Evolutionary conservation across 2,797 vertebrate genomes (phyloP).

Genomic region (Schizothorax lantsangensis): DNA sequence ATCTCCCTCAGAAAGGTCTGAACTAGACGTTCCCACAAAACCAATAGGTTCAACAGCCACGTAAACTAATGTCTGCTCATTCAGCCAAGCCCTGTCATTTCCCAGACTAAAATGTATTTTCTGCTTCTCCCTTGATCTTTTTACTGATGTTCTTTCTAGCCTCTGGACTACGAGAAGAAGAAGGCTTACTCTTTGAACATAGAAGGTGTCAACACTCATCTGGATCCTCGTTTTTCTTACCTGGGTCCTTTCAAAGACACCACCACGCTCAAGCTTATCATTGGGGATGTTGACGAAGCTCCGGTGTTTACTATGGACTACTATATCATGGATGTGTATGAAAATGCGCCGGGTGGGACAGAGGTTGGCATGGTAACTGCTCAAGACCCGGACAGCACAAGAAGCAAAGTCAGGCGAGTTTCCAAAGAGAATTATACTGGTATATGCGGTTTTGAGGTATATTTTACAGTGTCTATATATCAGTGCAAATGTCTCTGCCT

Average conservation of each 20-base stretch:
- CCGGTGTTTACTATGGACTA: conserved; percentile 88
- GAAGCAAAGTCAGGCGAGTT: conserved; percentile 85
- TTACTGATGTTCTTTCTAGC: conserved; percentile 71
- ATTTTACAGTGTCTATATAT: not conserved
- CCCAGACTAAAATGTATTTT: not conserved
- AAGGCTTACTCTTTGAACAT: conserved; percentile 90
- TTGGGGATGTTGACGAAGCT: conserved; percentile 91
- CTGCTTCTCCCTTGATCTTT: conserved; percentile 22
- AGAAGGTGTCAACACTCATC: conserved; percentile 87
- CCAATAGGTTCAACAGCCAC: not conserved
- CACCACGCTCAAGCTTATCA: conserved; percentile 89
- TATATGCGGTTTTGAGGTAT: not conserved
- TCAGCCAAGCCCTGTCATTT: not conserved
- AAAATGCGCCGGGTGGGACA: conserved; percentile 85
- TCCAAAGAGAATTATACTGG: not conserved
- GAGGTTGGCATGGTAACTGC: conserved; percentile 86
- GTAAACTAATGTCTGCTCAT: conserved; percentile 13
- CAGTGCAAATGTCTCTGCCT: not conserved
- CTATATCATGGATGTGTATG: conserved; percentile 90
- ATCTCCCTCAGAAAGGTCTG: conserved; percentile 89
- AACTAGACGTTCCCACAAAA: not conserved
- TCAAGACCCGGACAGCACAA: conserved; percentile 88
- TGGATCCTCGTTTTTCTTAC: conserved; percentile 88
- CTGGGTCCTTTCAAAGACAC: conserved; percentile 91
- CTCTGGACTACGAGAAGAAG: conserved; percentile 92